These are phyloP conservation scores for Grammomys surdaster DNA, from an alignment of 2,113 vertebrate species.

Conservation along the genomic window DNA sequence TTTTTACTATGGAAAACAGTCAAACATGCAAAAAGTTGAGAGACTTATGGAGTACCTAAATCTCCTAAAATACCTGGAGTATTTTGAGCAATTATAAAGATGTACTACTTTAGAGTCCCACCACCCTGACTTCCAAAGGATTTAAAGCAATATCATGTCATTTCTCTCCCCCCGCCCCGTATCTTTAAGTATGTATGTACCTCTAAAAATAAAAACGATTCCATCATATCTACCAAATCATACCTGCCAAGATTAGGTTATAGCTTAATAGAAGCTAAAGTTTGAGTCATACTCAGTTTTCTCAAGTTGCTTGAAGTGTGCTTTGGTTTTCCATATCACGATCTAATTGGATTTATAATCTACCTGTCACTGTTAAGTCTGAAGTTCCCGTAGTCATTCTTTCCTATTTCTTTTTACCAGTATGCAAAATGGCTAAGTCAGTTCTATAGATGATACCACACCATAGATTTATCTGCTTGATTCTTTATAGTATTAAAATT, in stretches of 20 bases:
- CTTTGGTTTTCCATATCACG: conserved; percentile 58
- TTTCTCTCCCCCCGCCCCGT: neutral
- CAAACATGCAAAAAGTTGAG: neutral
- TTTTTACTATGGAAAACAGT: conserved; percentile 29
- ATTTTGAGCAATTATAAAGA: neutral
- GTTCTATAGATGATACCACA: neutral
- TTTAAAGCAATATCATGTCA: conserved; percentile 18
- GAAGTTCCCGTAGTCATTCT: conserved; percentile 2
- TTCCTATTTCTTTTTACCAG: conserved; percentile 49
- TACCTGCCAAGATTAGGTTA: conserved; percentile 51
- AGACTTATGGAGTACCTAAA: neutral
- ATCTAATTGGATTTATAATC: conserved; percentile 18
- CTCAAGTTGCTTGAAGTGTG: neutral
- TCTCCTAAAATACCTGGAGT: too few relatives aligned
- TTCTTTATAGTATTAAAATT: conserved; percentile 8
- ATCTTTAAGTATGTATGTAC: neutral
- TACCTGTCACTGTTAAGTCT: neutral
- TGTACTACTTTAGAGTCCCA: neutral
- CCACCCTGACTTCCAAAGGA: conserved; percentile 32
- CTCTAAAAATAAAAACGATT: conserved; percentile 44
- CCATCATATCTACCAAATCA: conserved; percentile 21
- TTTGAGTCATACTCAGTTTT: conserved; percentile 28
- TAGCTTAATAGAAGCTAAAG: conserved; percentile 3
- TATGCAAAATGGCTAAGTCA: neutral
- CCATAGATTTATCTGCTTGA: conserved; percentile 20